phyloP scores from a whole-genome alignment of 2,113 vertebrate genomes.

The Cyphomyrus plagiostoma region DNA sequence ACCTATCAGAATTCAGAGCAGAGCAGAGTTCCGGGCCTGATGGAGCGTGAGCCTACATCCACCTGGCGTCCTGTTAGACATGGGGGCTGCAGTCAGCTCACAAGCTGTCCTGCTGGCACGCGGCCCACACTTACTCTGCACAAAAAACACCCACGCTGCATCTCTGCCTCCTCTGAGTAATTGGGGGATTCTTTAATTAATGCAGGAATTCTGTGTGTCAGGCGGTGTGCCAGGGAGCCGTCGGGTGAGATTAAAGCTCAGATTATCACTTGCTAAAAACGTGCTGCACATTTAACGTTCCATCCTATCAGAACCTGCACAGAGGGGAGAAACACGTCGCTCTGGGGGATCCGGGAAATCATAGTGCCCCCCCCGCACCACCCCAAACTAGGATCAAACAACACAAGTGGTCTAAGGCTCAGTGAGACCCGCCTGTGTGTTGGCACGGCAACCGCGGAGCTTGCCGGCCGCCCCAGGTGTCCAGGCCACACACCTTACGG shows the following conservation, averaged over 20 bases:
- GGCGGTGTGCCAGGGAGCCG: not conserved
- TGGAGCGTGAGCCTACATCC: not conserved
- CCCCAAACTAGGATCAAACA: not conserved
- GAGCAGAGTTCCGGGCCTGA: not conserved
- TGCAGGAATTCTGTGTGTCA: not conserved
- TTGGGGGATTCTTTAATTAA: constrained; percentile 5
- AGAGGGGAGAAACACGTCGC: not conserved
- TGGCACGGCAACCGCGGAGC: not conserved
- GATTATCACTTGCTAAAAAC: not conserved
- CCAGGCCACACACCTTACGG: not conserved
- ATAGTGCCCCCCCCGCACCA: not conserved
- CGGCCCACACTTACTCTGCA: not conserved
- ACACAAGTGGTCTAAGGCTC: not conserved
- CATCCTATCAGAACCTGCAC: not conserved
- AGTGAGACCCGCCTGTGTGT: not conserved
- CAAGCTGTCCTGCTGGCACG: not conserved
- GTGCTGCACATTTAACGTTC: not conserved
- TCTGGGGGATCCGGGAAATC: not conserved
- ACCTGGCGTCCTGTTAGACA: not conserved
- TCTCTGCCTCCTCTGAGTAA: not conserved
- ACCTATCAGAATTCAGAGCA: not conserved
- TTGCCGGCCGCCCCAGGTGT: not conserved
- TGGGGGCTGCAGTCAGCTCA: not conserved
- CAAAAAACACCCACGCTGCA: not conserved
- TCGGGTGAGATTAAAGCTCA: not conserved